Evolutionary conservation across 1,140 invertebrate genomes (phyloP), one percentile per base, ranked within the genome.

Genomic region (Panonychus citri): DNA sequence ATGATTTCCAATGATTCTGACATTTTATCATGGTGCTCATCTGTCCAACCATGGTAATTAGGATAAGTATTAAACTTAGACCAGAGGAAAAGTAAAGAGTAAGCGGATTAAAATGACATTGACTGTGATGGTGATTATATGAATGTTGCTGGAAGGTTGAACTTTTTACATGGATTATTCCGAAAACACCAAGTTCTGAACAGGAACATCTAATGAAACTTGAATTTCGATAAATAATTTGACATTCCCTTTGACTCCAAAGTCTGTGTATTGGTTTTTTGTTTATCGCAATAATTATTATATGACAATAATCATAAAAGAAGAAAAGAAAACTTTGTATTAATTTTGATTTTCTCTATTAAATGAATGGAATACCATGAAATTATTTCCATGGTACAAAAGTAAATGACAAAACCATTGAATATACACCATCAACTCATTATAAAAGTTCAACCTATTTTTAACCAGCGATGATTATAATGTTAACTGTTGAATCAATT

Each of bases 181-280:
- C 57, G 55, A 58, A 37, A 12, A 58, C 26, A 21, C 57, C 57
- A 3, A 34, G 39, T 21, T 54, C 53, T 19, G 21, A 40, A 30
- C 57, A 58, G 17, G 26, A 12, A 50, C 57, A 58, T 19, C 34
- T 24, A 17, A 58, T n/a, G 24, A 26, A 49, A 2, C 40, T 34
- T 42, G 7, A 10, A 37, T 54, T 54, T 15, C 25, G 34, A 4
- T 3, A 15, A 8, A 27, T 12, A 7, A 30, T 55, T 24, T 19
- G n/a, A 21, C 57, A 58, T 17, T 34, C 54, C 12, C 12, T 34
- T 7, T 34, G 30, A 12, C 30, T 34, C 30, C 30, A 34, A 34
- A 34, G 30, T 34, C 30, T 34, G 30, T 5, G 30, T 34, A n/a
- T n/a, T n/a, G n/a, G n/a, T n/a, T n/a, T n/a, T n/a, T n/a, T n/a